These are phyloP conservation scores for Hippolais icterina DNA, from an alignment of 2,113 vertebrate genomes.

Conservation along the genomic window DNA sequence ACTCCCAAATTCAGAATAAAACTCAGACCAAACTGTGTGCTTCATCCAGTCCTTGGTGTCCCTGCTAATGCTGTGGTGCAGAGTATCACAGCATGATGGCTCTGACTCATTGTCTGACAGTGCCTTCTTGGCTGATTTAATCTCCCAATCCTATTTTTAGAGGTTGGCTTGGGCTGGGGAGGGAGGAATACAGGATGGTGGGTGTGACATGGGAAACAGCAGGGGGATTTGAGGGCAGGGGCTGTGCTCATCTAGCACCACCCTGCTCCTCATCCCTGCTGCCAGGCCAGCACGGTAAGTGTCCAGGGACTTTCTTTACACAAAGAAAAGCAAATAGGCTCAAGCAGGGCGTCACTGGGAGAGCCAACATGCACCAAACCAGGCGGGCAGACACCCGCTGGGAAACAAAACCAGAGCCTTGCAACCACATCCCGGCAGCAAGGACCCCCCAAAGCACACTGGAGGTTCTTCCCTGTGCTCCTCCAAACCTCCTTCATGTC, in stretches of 20 bases:
- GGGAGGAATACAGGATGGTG: background rate
- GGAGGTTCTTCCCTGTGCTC: background rate
- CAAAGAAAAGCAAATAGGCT: conserved; percentile 17
- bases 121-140: background rate
- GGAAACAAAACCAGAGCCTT: background rate
- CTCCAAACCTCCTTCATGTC: background rate
- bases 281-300: background rate
- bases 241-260: background rate
- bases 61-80: background rate
- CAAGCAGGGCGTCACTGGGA: background rate
- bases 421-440: background rate
- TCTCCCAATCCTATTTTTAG: background rate
- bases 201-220: background rate
- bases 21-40: fast-evolving
- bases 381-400: background rate
- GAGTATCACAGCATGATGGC: background rate
- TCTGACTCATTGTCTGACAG: background rate
- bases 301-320: background rate
- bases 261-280: background rate
- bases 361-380: background rate
- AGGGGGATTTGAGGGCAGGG: background rate
- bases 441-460: background rate
- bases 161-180: background rate
- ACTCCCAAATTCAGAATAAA: background rate
- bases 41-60: background rate